Evolutionary conservation across 35 echinoderm and acorn worm species (phyloP), one percentile per base, ranked within the genome.

Genomic region (Heliocidaris tuberculata): DNA sequence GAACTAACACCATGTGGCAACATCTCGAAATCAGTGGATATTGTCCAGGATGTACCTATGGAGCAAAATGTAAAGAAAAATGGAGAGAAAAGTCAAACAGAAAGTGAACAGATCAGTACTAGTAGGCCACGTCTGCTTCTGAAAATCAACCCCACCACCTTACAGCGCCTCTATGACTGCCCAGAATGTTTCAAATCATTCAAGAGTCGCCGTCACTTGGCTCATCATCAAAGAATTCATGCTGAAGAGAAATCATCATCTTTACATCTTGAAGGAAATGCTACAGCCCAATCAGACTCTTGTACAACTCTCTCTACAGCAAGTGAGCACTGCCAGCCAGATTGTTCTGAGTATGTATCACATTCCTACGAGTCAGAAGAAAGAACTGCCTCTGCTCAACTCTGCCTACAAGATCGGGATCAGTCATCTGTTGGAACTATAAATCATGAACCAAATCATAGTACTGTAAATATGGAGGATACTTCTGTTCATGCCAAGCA

Each of bases 151-250:
- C 47, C 91, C 50, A 27, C 50, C 8, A 93, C 91, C 91, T 31
- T 93, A n/a, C 91, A 93, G 7, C 91, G 91, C 91, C 47, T 93
- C 48, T 30, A 93, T 59, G 49, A 93, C 48, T 93, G 91, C 50
- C 91, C 91, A 93, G 91, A 93, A n/a, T 93, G 91, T 59, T 59
- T 27, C 48, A 93, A 93, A 59, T 49, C 91, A 59, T 93, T 93
- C 50, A 93, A 93, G 91, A 93, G 50, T 93, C 47, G 50, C 19
- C 91, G 91, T 59, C 91, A 93, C 13, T 59, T 93, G 30, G 47
- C 91, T 52, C 31, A 59, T 54, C 91, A 93, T 93, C 31, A 48
- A 52, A 49, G 50, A 93, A 30, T 59, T 31, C 91, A 93, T 93
- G 48, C 47, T 93, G 48, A 50, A 52, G n/a, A 93, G 15, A 78